A percentile compares a stretch with the other conserved stretches of the same genome.
Evolutionary conservation across 2,888 invertebrate genomes (phyloP).

Genomic region (Netelia fuscicornis): DNA sequence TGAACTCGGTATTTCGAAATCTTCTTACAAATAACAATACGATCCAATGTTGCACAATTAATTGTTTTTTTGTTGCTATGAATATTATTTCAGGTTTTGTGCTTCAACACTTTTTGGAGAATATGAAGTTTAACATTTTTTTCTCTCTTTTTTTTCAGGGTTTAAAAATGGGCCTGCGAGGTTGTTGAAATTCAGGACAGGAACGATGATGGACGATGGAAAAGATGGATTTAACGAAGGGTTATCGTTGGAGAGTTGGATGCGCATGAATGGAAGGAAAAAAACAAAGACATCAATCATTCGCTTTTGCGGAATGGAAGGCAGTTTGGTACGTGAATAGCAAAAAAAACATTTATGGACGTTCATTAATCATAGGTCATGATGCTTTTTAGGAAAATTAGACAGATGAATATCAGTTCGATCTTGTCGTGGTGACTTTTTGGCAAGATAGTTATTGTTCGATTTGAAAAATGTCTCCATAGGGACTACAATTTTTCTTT

Average conservation of each 20-base stretch:
- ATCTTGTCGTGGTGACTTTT: not conserved
- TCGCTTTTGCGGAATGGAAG: constrained; percentile 1
- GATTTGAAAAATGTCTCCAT: not conserved
- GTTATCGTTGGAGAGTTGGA: not conserved
- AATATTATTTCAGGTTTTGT: no score
- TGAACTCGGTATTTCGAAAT: no score
- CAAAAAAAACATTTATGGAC: not conserved
- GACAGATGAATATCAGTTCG: not conserved
- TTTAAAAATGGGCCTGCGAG: no score
- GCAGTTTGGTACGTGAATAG: not conserved
- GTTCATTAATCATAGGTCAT: not conserved
- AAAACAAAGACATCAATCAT: constrained; percentile 35
- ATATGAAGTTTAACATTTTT: no score
- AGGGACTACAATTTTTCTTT: not conserved
- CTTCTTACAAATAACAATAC: no score
- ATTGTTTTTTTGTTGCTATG: no score
- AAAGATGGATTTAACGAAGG: not conserved
- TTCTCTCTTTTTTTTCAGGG: no score
- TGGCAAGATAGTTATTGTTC: not conserved
- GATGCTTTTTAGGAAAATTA: not conserved
- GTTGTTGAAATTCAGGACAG: constrained; percentile 2
- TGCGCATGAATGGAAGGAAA: not conserved
- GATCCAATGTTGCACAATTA: no score
- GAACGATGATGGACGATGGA: constrained; percentile 29
- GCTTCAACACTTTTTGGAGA: no score